Conservation (phyloP, 1,140 invertebrate species). For the Ceratina australensis region DNA sequence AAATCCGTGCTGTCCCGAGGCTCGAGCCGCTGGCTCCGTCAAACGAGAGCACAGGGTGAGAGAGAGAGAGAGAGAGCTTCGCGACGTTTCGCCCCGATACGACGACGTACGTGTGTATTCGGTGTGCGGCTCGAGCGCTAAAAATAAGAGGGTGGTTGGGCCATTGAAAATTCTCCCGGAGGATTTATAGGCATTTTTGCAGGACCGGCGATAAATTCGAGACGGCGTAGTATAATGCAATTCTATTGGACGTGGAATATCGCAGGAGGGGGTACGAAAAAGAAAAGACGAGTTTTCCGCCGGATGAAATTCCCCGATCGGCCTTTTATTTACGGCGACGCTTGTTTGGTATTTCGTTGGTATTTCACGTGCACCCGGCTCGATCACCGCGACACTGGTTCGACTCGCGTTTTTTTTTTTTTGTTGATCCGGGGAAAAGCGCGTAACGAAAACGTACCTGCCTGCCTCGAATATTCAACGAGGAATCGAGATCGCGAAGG, state of each 20-base stretch:
- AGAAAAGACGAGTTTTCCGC: too few species aligned
- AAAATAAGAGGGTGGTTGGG: slow-evolving; percentile 13
- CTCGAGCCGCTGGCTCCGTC: background rate
- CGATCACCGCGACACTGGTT: background rate
- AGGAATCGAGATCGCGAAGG: slow-evolving; percentile 1
- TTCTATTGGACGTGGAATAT: slow-evolving; percentile 22
- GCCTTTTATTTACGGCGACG: slow-evolving; percentile 9
- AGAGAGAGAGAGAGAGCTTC: too few species aligned
- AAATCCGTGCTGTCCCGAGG: slow-evolving; percentile 10
- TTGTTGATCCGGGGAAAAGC: background rate
- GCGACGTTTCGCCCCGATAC: slow-evolving; percentile 20
- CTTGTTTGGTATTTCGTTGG: background rate
- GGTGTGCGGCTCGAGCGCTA: background rate
- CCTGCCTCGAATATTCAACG: background rate
- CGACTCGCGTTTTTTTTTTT: background rate
- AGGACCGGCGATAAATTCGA: slow-evolving; percentile 11
- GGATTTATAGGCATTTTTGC: slow-evolving; percentile 40
- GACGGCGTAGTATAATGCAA: background rate
- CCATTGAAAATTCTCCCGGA: slow-evolving; percentile 19
- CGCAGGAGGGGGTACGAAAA: background rate
- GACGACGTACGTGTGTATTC: background rate
- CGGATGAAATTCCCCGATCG: slow-evolving; percentile 17
- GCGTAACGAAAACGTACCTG: too few species aligned
- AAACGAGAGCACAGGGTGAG: background rate
- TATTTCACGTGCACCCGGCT: background rate